Percentiles rank a stretch among this genome's conserved stretches.
phyloP scores from a whole-genome alignment of 2,113 vertebrate species.

The Marmota monax region DNA sequence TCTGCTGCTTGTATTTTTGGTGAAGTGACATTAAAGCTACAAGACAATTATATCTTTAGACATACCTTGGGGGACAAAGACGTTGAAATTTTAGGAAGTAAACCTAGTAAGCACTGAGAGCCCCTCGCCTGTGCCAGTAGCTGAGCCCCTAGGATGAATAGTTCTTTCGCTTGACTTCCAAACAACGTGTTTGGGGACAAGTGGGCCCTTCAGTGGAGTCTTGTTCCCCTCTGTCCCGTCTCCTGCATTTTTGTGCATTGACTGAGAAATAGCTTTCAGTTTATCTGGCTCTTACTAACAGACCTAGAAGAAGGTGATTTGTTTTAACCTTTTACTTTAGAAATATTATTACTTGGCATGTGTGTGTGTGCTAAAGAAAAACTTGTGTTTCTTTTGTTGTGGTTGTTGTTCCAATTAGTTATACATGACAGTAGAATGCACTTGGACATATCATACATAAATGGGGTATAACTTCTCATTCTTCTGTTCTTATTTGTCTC shows the following conservation, averaged over 20 bases:
- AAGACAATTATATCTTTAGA: neutral
- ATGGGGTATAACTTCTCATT: no score
- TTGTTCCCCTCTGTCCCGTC: neutral
- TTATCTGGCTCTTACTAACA: neutral
- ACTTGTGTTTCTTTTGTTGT: neutral
- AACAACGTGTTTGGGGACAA: neutral
- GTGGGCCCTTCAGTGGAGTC: accelerated
- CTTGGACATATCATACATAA: no score
- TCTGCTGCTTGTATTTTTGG: neutral
- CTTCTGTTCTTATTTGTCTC: neutral
- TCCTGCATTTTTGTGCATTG: no score
- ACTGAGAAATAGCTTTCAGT: no score
- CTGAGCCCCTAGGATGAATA: neutral
- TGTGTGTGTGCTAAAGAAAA: neutral
- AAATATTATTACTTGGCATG: neutral
- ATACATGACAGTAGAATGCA: no score
- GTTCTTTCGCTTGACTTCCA: neutral
- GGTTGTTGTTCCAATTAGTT: no score
- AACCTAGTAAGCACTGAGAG: neutral
- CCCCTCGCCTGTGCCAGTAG: neutral
- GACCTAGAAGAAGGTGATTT: neutral
- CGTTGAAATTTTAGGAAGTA: neutral
- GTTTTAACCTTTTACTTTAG: neutral
- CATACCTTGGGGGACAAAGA: neutral
- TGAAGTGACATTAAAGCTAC: neutral